Evolutionary conservation across 2,797 vertebrate species (phyloP).

Genomic region (Accipiter badius): DNA sequence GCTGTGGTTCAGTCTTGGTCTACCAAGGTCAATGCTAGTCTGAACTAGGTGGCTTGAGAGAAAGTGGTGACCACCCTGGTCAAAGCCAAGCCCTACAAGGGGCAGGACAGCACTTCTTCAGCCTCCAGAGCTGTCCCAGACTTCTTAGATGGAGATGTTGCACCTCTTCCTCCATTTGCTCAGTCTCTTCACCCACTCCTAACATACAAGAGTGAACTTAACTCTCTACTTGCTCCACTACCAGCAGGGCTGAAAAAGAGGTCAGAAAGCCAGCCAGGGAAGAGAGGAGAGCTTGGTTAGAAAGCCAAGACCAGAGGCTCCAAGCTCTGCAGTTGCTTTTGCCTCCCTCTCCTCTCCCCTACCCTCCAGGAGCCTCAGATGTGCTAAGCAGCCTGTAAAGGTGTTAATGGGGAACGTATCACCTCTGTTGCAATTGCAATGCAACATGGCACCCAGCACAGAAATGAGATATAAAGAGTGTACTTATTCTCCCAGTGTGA

Average conservation of each 20-base stretch:
- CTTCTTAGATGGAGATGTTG: not conserved
- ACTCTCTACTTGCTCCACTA: not conserved
- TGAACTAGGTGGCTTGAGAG: not conserved
- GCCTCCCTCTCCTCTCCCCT: not conserved
- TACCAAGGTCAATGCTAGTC: not conserved
- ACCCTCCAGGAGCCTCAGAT: not conserved
- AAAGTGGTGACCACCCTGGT: no score
- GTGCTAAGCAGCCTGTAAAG: conserved; percentile 49
- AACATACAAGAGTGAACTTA: not conserved
- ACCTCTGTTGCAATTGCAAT: conserved; percentile 19
- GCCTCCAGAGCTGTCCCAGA: not conserved
- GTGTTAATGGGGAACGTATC: conserved; percentile 32
- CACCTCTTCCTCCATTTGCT: not conserved
- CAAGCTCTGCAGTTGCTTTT: not conserved
- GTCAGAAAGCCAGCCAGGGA: not conserved
- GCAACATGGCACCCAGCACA: not conserved
- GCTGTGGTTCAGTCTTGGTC: not conserved
- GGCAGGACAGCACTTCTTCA: not conserved
- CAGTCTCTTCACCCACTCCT: not conserved
- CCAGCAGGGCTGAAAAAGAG: not conserved
- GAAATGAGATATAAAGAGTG: conserved; percentile 11
- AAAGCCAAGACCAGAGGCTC: not conserved
- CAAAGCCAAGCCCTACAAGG: not conserved
- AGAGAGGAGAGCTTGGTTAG: not conserved
- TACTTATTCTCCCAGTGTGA: conserved; percentile 33